These are phyloP conservation scores for Tricholauxania praeusta DNA, from an alignment of 2,888 invertebrate genomes.

Conservation along the genomic window DNA sequence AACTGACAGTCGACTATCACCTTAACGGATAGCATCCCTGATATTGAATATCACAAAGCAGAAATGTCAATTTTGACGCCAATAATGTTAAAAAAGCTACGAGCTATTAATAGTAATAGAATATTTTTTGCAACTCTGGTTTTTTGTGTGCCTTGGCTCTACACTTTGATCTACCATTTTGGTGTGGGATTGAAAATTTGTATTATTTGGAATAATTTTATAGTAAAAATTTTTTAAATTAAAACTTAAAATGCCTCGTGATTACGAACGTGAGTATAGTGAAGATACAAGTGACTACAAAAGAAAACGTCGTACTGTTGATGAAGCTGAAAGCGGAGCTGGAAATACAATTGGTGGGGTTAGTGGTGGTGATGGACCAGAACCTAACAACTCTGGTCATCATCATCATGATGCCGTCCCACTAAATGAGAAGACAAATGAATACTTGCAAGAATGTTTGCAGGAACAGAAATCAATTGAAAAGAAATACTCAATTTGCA, in stretches of 20 bases:
- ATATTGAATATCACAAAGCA: too few relatives aligned
- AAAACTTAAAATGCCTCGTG: conserved; percentile 60
- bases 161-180: conserved; percentile 23
- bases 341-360: conserved; percentile 47
- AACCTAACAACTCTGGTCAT: conserved; percentile 4
- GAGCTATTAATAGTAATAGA: too few relatives aligned
- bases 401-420: conserved; percentile 58
- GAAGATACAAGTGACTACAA: conserved; percentile 65
- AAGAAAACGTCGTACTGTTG: conserved; percentile 63
- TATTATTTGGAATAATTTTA: not conserved
- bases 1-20: too few relatives aligned
- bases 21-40: too few relatives aligned
- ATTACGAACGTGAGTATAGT: conserved; percentile 65
- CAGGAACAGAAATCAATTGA: conserved; percentile 78
- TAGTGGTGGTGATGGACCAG: conserved; percentile 49
- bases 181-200: conserved; percentile 12
- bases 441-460: conserved; percentile 80
- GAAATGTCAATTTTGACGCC: too few relatives aligned
- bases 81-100: too few relatives aligned
- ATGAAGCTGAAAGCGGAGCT: conserved; percentile 51
- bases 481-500: conserved; percentile 76
- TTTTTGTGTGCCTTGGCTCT: conserved; percentile 5
- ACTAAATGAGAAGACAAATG: conserved; percentile 78
- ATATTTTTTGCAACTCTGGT: not conserved
- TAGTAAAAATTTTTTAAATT: not conserved